A percentile compares a stretch with the other conserved stretches of the same genome.
Evolutionary conservation across 2,113 vertebrate species (phyloP).

Genomic region (Castor canadensis): DNA sequence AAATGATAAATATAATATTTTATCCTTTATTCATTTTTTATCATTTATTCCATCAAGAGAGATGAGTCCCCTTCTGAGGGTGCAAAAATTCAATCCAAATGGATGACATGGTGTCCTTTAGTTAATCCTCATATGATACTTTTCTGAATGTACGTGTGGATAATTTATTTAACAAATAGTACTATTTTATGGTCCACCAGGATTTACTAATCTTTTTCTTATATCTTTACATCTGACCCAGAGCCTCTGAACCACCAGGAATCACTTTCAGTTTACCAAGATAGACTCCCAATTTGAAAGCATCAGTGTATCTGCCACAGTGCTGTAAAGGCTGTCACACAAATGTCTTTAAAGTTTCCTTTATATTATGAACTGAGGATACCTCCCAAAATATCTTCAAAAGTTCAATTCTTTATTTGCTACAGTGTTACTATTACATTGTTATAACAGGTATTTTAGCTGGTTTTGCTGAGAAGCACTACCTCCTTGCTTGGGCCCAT

Average conservation of each 20-base stretch:
- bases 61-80: neutral
- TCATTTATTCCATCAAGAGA: neutral
- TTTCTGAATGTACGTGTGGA: neutral
- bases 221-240: neutral
- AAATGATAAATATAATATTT: neutral
- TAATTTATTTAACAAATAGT: neutral
- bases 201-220: neutral
- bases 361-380: neutral
- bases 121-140: neutral
- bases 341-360: neutral
- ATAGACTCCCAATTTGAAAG: neutral
- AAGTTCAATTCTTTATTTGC: neutral
- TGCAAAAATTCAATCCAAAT: neutral
- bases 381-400: neutral
- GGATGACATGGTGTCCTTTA: neutral
- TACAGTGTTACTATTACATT: neutral
- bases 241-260: neutral
- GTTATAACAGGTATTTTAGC: neutral
- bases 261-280: neutral
- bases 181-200: neutral
- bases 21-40: neutral
- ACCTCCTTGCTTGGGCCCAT: too few relatives aligned
- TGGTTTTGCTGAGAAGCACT: too few relatives aligned
- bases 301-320: neutral
- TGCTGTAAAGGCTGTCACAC: neutral